Base-by-base conservation (phyloP, 2,888 invertebrate genomes). In the Thymelicus acteon region DNA sequence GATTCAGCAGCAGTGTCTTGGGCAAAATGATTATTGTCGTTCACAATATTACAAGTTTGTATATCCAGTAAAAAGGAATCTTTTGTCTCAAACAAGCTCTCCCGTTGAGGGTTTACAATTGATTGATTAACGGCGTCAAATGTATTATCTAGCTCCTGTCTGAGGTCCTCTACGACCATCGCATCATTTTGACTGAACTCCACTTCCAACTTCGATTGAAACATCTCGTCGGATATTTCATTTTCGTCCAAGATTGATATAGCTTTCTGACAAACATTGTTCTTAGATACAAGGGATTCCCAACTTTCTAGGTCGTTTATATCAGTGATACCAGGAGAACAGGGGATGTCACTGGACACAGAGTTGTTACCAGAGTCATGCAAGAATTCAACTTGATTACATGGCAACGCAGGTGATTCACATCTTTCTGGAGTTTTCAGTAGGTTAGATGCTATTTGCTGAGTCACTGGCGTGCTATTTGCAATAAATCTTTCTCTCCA, bases 121-220 rank as follows among this genome's bases (percentile, higher is more conserved):
- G 95, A 93, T 70, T 92, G 87, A 85, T 95, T 95, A 40, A 95
- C 83, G 57, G 87, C 80, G 77, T 95, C 87, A 84, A 95, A 95
- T 80, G 88, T 93, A 78, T 86, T 85, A 77, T 85, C 88, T 74
- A 88, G 85, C 81, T 80, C 84, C 75, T 80, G 84, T 73, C 76
- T 78, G 73, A 85, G 83, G 72, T 81, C 68, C 71, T 79, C 60
- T 74, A 60, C 83, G 76, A 76, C 80, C 57, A 79, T 72, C 12
- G 81, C 71, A 78, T 76, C 63, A 74, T 82, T 80, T 39, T 75
- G 67, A 67, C 69, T 74, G 19, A 57, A 2, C 60, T 78, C 73
- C 62, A 75, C 67, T 63, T 82, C 79, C 15, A 88, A 75, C 74
- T 83, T 86, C 0, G 90, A 88, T 71, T 82, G 73, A 75, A 91